phyloP scores from a whole-genome alignment of 2,888 invertebrate genomes.

The Dasypolia templi region DNA sequence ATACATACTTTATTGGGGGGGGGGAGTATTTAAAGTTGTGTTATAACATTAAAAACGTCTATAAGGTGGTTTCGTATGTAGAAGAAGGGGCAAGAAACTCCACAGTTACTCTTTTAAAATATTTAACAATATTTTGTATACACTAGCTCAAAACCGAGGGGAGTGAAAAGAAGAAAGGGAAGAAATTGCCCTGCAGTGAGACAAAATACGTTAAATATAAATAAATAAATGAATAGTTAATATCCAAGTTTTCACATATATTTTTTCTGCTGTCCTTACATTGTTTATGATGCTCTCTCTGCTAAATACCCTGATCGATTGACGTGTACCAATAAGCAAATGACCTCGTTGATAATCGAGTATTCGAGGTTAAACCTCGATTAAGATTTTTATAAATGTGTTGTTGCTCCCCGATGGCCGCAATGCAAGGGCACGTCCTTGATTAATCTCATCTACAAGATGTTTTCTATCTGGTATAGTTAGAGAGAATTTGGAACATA shows the following conservation, averaged over 20 bases:
- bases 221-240: neutral
- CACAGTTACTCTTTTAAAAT: too few relatives aligned
- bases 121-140: too few relatives aligned
- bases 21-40: too few relatives aligned
- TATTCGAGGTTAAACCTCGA: slow-evolving; percentile 13
- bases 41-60: too few relatives aligned
- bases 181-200: too few relatives aligned
- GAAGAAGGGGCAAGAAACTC: too few relatives aligned
- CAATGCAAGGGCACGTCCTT: neutral
- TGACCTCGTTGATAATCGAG: slow-evolving; percentile 36
- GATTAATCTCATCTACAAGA: neutral
- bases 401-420: neutral
- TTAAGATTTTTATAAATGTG: slow-evolving; percentile 5
- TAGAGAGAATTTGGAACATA: neutral
- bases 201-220: too few relatives aligned
- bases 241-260: neutral
- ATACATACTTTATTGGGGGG: too few relatives aligned
- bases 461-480: too few relatives aligned
- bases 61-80: too few relatives aligned
- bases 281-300: slow-evolving; percentile 14
- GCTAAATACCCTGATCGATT: slow-evolving; percentile 15
- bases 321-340: slow-evolving; percentile 27
- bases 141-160: too few relatives aligned
- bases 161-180: too few relatives aligned
- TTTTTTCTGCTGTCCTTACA: slow-evolving; percentile 6